These are phyloP conservation scores for Euthynnus affinis DNA, from an alignment of 2,797 vertebrate species.

Conservation along the genomic window DNA sequence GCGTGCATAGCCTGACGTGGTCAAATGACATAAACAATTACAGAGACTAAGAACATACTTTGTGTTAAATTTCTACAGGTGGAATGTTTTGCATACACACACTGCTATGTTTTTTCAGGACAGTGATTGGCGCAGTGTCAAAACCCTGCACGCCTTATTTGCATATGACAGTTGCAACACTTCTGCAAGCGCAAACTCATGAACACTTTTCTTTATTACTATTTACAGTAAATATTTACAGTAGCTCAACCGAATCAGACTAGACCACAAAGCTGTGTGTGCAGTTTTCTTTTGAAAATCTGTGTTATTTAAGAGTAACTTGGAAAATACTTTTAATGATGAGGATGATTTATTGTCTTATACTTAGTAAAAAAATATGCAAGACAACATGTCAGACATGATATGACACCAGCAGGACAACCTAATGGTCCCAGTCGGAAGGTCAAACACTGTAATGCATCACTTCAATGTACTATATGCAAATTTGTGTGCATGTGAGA, in stretches of 20 bases:
- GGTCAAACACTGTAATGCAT: not conserved
- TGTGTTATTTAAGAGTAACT: not conserved
- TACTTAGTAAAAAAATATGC: too few species aligned
- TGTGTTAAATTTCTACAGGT: not conserved
- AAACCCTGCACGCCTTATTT: not conserved
- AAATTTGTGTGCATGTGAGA: not conserved
- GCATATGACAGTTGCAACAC: not conserved
- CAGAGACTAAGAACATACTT: not conserved
- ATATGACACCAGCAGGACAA: too few species aligned
- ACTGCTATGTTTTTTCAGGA: not conserved
- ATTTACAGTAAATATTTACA: not conserved
- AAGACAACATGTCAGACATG: not conserved
- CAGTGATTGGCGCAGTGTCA: not conserved
- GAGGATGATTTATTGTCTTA: too few species aligned
- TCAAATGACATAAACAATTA: constrained; percentile 9
- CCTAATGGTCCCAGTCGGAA: not conserved
- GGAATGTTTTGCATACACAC: not conserved
- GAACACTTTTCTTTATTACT: not conserved
- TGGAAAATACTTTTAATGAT: too few species aligned
- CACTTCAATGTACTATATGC: not conserved
- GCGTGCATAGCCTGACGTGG: constrained; percentile 12
- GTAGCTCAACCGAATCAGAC: not conserved
- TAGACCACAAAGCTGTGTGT: not conserved
- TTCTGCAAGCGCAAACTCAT: not conserved
- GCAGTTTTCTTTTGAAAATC: not conserved